Conservation (phyloP, 2,113 vertebrate species). For the Gymnarchus niloticus region DNA sequence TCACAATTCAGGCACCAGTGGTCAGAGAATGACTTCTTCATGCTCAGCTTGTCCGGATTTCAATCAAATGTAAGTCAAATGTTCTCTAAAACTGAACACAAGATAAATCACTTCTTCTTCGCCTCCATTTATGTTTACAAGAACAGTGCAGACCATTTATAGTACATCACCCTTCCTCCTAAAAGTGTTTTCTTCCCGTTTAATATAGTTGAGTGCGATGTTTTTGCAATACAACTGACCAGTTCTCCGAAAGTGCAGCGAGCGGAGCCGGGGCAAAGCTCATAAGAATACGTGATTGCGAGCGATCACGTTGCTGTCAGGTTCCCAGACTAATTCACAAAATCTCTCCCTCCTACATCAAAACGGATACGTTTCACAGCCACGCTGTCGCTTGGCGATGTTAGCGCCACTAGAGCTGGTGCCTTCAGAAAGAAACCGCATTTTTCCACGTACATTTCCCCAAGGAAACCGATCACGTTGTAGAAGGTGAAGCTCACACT, state of each 20-base stretch:
- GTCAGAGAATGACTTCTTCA: background rate
- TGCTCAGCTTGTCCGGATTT: background rate
- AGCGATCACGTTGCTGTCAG: background rate
- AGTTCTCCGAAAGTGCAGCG: background rate
- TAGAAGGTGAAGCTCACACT: background rate
- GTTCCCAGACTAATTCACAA: background rate
- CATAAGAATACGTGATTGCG: background rate
- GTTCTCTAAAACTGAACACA: constrained; percentile 15
- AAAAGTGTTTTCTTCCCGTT: background rate
- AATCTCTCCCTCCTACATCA: background rate
- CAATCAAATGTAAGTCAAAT: constrained; percentile 3
- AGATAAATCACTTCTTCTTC: constrained; percentile 6
- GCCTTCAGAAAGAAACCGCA: too few relatives aligned
- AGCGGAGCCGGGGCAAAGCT: background rate
- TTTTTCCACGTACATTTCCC: too few relatives aligned
- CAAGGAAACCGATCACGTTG: too few relatives aligned
- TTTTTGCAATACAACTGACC: background rate
- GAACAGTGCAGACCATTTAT: background rate
- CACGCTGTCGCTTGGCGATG: too few relatives aligned
- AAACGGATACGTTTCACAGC: too few relatives aligned
- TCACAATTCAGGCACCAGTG: background rate
- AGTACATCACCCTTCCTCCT: background rate
- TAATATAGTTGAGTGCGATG: background rate
- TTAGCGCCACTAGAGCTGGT: too few relatives aligned
- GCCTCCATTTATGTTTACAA: constrained; percentile 15